Conservation (phyloP, 2,888 invertebrate genomes). For the Nemurella pictetii region DNA sequence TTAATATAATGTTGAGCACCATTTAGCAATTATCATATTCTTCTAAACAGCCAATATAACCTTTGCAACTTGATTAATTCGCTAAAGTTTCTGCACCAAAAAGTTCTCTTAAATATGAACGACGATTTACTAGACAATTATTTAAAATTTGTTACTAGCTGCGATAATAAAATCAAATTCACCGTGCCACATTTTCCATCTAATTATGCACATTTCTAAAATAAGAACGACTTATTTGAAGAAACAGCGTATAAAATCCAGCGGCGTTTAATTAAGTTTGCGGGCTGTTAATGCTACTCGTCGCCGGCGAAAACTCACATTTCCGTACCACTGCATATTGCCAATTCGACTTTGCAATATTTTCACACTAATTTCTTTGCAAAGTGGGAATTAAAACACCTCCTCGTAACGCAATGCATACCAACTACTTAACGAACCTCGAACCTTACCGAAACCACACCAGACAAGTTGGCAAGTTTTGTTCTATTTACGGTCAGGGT, state of each 20-base stretch:
- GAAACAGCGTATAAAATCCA: neutral
- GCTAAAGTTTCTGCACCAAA: neutral
- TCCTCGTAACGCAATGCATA: neutral
- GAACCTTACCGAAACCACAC: neutral
- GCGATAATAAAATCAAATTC: neutral
- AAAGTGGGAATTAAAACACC: neutral
- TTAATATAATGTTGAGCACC: neutral
- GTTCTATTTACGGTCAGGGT: neutral
- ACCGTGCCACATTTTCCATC: neutral
- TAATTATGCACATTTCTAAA: too few relatives aligned
- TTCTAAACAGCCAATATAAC: neutral
- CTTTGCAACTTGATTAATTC: neutral
- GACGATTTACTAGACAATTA: neutral
- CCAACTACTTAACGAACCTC: neutral
- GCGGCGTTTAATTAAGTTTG: neutral
- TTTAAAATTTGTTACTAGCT: neutral
- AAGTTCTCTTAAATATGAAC: neutral
- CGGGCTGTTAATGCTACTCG: neutral
- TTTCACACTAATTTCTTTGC: neutral
- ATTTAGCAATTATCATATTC: neutral
- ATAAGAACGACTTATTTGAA: neutral
- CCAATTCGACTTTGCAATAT: neutral
- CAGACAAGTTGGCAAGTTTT: neutral
- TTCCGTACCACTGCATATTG: neutral
- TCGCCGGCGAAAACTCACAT: neutral